Base-by-base conservation (phyloP, 2,888 invertebrate genomes). In the Scaptomyza cyrtandrae region DNA sequence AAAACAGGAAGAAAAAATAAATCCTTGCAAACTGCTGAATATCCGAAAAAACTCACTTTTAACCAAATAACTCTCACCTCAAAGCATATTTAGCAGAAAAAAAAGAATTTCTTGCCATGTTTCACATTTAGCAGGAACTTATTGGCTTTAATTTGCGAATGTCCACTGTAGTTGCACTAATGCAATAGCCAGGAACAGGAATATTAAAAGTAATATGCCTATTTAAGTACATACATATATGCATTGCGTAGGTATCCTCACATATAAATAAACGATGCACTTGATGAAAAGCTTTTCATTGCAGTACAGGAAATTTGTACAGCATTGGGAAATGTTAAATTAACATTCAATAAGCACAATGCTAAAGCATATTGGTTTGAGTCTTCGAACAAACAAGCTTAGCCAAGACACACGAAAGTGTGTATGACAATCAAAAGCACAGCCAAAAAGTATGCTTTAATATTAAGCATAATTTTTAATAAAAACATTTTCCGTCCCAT, bases 401-500 rank as follows among this genome's bases (percentile, higher is more conserved):
- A 46, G 46, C 33, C 14, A 11, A 46, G 31, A 9, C 55, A 46
- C 19, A n/a, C 13, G 2, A 19, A 9, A 31, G 6, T 27, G 11
- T 13, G 7, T 13, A 41, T 1, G 19, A 16, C 33, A 24, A 6
- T 24, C 0, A 14, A 24, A 11, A n/a, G 9, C 11, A 6, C 39
- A 14, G 24, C 39, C 24, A 1, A 14, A 52, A 9, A 37, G 44
- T 44, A 63, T 50, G 63, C 64, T 31, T 1, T 2, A 1, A 29
- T 24, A 29, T 29, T 4, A 5, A 27, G 27, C 1, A 29, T 1
- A 29, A 29, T 7, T 29, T 29, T 24, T 24, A 24, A 24, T 24
- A 3, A 24, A 24, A 24, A 3, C 24, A 10, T 43, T 33, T 33
- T 14, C 7, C 6, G 2, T n/a, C 0, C 6, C 1, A 1, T 2